Conservation (phyloP, 2,113 vertebrate species). For the Sphaerodactylus townsendi region DNA sequence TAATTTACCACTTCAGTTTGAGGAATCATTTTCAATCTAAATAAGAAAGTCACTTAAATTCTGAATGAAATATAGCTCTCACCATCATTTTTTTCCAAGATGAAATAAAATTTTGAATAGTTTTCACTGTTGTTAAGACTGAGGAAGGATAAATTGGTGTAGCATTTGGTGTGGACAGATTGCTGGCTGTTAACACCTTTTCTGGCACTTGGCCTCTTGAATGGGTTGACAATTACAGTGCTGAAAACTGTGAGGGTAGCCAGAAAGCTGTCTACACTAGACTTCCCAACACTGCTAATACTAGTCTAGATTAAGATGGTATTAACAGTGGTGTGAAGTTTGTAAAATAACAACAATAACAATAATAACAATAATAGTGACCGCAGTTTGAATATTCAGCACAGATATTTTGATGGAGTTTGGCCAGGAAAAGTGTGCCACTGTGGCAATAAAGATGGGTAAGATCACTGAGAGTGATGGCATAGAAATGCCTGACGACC, state of each 20-base stretch:
- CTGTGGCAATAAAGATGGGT: too few relatives aligned
- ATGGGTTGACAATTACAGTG: conserved; percentile 2
- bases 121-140: conserved; percentile 7
- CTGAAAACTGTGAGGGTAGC: conserved; percentile 1
- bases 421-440: too few relatives aligned
- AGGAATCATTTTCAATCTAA: not conserved
- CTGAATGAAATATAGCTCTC: conserved; percentile 10
- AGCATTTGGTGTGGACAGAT: not conserved
- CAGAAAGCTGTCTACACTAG: conserved; percentile 26
- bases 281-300: conserved; percentile 1
- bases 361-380: too few relatives aligned
- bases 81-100: not conserved
- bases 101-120: not conserved
- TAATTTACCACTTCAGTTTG: conserved; percentile 9
- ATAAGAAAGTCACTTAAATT: not conserved
- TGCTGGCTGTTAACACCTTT: conserved; percentile 26
- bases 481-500: too few relatives aligned
- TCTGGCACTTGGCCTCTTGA: conserved; percentile 2
- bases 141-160: not conserved
- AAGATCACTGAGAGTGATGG: too few relatives aligned
- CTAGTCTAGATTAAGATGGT: not conserved
- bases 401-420: too few relatives aligned
- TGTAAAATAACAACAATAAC: not conserved
- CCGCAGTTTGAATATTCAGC: too few relatives aligned
- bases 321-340: not conserved